Conservation (phyloP, 1,140 invertebrate species). For the Leptestheria dahalacensis region DNA sequence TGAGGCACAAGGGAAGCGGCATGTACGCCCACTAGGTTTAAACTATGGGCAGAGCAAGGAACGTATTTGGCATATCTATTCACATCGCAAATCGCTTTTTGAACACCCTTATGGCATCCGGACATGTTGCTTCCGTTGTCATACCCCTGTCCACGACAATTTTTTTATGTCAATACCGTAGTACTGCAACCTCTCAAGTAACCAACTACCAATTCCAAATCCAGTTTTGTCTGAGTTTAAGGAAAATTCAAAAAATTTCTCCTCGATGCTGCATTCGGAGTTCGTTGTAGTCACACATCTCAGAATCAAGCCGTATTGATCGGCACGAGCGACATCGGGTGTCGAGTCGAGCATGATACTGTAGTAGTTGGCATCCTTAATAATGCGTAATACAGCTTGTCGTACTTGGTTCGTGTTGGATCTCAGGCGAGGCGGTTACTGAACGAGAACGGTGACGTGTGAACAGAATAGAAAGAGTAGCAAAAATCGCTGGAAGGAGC, state of each 20-base stretch:
- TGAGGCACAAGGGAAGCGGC: neutral
- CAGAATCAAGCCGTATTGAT: neutral
- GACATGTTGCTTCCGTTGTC: neutral
- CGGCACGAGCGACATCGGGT: neutral
- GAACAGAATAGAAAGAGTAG: neutral
- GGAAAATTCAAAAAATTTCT: neutral
- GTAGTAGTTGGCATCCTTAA: neutral
- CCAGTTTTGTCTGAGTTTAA: no score
- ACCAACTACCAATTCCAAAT: neutral
- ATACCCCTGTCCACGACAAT: neutral
- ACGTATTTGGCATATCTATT: neutral
- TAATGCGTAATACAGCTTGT: neutral
- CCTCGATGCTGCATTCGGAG: neutral
- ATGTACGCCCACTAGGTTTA: neutral
- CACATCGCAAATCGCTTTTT: neutral
- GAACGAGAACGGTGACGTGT: neutral
- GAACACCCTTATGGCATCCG: neutral
- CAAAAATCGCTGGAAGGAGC: neutral
- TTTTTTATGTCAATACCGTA: neutral
- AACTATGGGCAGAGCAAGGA: neutral
- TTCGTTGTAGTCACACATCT: neutral
- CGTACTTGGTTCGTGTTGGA: neutral
- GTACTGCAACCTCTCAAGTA: neutral
- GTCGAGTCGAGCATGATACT: neutral
- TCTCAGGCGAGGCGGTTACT: neutral